Evolutionary conservation across 2,113 vertebrate genomes (phyloP), one percentile per base, ranked within the genome.

Genomic region (Sardina pilchardus): DNA sequence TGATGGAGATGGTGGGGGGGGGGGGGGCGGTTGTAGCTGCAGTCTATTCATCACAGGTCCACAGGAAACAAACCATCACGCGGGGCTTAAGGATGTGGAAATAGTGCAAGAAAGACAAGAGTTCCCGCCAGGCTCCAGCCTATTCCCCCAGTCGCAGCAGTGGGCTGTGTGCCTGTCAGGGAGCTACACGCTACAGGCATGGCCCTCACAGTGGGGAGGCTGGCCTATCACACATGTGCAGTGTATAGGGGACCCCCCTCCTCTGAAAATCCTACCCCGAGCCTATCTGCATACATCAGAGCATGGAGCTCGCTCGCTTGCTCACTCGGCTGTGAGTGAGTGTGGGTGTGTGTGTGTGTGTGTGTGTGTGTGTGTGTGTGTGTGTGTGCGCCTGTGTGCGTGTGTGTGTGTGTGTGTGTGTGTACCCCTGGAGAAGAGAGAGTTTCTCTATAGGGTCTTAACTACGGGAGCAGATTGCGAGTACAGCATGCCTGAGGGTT

Each of bases 1-100:
- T 9, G 59, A 19, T 2, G 26, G 10, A n/a, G 26, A 10, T 7
- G 63, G 26, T 7, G 63, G 26, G 6, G 6, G 26, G 87, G 90
- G 90, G 90, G 94, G 92, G 93, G 93, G 86, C 88, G 91, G 91
- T 88, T 90, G 90, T 90, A 93, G 91, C 91, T 87, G 90, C 89
- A 87, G 88, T 92, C 93, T 93, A 94, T 95, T 94, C 91, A 95
- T 94, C 93, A 94, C 88, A 85, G 91, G 89, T 88, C 87, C 81
- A 86, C 87, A 85, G 92, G 91, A 93, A 93, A 92, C 93, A 92
- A 93, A 92, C 93, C 93, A 92, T 93, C 71, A 90, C 87, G 75
- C 88, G 89, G 89, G 89, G 90, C 87, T 88, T 91, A 90, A 88
- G 88, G 84, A 90, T 86, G 89, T 26, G 42, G 91, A 92, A 92